Evolutionary conservation across 2,888 invertebrate species (phyloP).

Genomic region (Ichneumoninae sp.): DNA sequence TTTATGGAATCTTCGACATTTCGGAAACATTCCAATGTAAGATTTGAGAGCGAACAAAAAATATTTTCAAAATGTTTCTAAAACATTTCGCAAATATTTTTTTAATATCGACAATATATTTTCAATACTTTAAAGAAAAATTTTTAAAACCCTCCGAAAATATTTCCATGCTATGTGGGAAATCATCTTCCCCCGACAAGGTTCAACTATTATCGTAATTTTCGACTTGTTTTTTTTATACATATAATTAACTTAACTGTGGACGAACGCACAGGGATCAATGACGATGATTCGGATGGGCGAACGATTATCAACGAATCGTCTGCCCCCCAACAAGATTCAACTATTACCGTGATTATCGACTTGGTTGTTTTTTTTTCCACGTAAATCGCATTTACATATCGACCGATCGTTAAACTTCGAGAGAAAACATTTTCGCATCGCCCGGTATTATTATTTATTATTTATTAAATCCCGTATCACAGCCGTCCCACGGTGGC

Average conservation of each 20-base stretch:
- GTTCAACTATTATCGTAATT: too few species aligned
- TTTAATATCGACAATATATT: too few species aligned
- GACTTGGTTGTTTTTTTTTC: neutral
- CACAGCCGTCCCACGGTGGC: conserved; percentile 59
- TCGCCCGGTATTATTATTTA: conserved; percentile 42
- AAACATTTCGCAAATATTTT: too few species aligned
- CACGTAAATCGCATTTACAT: conserved; percentile 2
- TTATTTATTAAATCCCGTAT: conserved; percentile 59
- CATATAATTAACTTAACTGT: neutral
- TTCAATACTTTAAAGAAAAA: too few species aligned
- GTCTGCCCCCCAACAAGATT: neutral
- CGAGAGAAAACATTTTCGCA: conserved; percentile 15
- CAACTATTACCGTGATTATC: neutral
- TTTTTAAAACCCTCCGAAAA: too few species aligned
- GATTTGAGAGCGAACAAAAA: too few species aligned
- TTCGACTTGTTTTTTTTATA: neutral
- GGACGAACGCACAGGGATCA: conserved; percentile 1
- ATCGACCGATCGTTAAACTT: conserved; percentile 6
- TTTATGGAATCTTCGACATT: too few species aligned
- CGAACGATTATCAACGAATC: conserved; percentile 1
- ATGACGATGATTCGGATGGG: neutral
- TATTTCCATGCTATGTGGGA: too few species aligned
- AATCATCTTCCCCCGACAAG: too few species aligned
- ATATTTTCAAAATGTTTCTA: too few species aligned
- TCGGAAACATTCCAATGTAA: too few species aligned